Evolutionary conservation across 1,140 invertebrate species (phyloP).

Genomic region (Halyomorpha halys): DNA sequence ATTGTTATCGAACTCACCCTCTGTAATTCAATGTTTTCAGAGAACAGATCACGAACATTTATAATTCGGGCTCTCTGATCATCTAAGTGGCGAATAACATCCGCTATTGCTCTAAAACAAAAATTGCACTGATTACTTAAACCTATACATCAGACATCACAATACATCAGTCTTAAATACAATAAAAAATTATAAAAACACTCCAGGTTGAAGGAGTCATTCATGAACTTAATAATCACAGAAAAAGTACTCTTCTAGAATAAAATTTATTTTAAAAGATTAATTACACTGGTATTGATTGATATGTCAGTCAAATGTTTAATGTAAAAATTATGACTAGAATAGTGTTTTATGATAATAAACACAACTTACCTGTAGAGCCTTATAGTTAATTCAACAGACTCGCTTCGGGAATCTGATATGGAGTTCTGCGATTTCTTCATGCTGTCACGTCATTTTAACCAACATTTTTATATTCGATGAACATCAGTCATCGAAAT

Average conservation of each 20-base stretch:
- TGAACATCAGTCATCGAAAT: slow-evolving; percentile 9
- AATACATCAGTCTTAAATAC: too few species aligned
- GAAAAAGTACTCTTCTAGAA: too few species aligned
- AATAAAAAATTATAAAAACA: too few species aligned
- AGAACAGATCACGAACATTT: slow-evolving; percentile 40
- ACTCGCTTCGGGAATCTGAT: slow-evolving; percentile 36
- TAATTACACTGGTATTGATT: too few species aligned
- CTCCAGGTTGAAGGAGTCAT: too few species aligned
- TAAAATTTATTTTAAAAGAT: too few species aligned
- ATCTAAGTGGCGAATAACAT: slow-evolving; percentile 40
- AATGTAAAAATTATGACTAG: too few species aligned
- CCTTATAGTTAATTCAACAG: slow-evolving; percentile 36
- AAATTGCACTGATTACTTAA: background rate
- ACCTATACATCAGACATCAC: background rate
- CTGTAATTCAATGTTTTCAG: slow-evolving; percentile 37
- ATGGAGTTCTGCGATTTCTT: slow-evolving; percentile 36
- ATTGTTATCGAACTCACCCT: slow-evolving; percentile 34
- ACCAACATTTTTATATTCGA: slow-evolving; percentile 12
- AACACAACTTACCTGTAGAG: slow-evolving; percentile 36
- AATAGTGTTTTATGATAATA: too few species aligned
- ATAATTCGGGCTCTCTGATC: slow-evolving; percentile 38
- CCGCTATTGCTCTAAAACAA: slow-evolving; percentile 37
- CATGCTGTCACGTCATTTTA: slow-evolving; percentile 36
- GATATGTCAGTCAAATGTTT: too few species aligned
- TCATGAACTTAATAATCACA: too few species aligned